phyloP scores from a whole-genome alignment of 2,113 vertebrate species.

The Podilymbus podiceps region DNA sequence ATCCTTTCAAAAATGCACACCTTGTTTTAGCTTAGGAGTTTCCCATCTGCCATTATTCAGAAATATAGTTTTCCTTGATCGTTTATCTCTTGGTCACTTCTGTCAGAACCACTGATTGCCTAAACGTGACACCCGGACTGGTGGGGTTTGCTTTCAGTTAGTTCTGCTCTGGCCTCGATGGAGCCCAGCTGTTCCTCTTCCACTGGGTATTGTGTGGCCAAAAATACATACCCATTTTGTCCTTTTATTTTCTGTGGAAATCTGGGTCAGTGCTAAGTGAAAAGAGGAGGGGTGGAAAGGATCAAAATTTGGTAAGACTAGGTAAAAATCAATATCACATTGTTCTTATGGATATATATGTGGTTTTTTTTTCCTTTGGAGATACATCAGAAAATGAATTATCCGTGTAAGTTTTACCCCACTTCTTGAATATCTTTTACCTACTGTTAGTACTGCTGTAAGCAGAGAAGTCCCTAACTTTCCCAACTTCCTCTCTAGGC shows the following conservation, averaged over 20 bases:
- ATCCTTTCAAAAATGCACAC: background rate
- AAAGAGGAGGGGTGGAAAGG: background rate
- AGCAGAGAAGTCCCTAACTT: background rate
- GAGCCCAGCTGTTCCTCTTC: background rate
- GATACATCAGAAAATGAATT: background rate
- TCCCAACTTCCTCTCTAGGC: conserved; percentile 27
- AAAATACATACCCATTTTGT: background rate
- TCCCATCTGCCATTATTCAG: background rate
- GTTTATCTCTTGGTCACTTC: background rate
- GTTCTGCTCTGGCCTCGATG: background rate
- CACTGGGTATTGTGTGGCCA: background rate
- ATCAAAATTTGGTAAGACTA: background rate
- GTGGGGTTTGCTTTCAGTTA: background rate
- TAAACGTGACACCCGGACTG: background rate
- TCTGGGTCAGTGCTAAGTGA: background rate
- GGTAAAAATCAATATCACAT: background rate
- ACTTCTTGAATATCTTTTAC: background rate
- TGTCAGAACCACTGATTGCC: background rate
- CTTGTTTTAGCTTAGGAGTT: background rate
- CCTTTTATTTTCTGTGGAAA: background rate
- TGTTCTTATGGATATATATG: background rate
- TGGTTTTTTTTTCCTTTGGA: background rate
- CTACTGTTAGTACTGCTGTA: background rate
- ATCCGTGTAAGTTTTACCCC: background rate
- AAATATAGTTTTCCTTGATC: background rate